Base-by-base conservation (phyloP, 2,797 vertebrate species). In the Linurgus olivaceus region DNA sequence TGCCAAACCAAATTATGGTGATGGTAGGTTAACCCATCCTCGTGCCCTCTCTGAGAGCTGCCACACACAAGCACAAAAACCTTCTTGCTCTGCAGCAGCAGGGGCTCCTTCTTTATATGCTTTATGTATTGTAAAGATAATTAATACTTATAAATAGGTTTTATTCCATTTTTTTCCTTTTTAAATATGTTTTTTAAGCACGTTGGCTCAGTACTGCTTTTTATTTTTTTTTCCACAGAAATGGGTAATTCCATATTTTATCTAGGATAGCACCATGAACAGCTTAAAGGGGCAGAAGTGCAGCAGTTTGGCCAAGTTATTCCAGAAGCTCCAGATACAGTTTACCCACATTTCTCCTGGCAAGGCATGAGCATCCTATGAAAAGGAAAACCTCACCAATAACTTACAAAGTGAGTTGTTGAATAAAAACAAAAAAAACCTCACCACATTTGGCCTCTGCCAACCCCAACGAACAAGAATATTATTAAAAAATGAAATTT, bases 401-500 rank as follows among this genome's bases (percentile, higher is more conserved):
- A 91, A 78, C 37, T 76, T 62, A 65, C 1, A 7, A 20, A 20
- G 8, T 25, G 44, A 54, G 15, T 26, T 38, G 8, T 9, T 71
- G 28, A 65, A 52, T 26, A 1, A 19, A 50, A 52, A 77, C 72
- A 25, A 11, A 13, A 8, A 45, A 55, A 13, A 23, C 3, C 18
- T 37, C 28, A 26, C 17, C 15, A 38, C 23, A 14, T 38, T 62
- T 52, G 44, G 7, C 44, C 24, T 35, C 48, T 54, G 35, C 57
- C 94, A 92, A 83, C 18, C 3, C 13, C 13, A 92, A 62, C 13
- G 28, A 90, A n/a, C 31, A 52, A n/a, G 33, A 90, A 78, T 78
- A 66, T 80, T 86, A 77, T 61, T 65, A 63, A 91, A 89, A 87
- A 88, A n/a, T 25, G 29, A 35, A 78, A 86, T 95, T 96, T 83